Base-by-base conservation (phyloP, 1,140 invertebrate species). In the Brachionus manjavacas region DNA sequence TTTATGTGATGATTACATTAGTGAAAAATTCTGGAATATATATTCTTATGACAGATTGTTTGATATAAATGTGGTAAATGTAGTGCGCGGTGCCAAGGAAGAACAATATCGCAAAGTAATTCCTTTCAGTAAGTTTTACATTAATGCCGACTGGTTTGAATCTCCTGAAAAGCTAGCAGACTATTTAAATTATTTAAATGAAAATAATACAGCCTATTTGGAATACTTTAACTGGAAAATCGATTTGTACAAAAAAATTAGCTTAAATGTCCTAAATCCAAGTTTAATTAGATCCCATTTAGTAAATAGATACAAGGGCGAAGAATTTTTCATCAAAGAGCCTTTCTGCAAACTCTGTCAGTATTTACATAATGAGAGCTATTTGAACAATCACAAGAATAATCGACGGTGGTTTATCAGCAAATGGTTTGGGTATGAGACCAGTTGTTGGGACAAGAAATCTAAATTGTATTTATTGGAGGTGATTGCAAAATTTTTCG, bases 41-140 rank as follows among this genome's bases (percentile, higher is more conserved):
- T 78, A 78, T 31, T 41, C n/a, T 3, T 55, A 28, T 55, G 28
- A 78, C 1, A 76, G 78, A 23, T 14, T 78, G 11, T 78, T 78
- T 55, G 49, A 78, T 14, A 23, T 81, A 3, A 39, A 81, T 41
- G 3, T 52, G 12, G 49, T 98, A 66, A 95, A 95, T 0, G 95
- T 97, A 70, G 96, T 97, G 16, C 97, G 98, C 95, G 97, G 97
- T 1, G 96, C 88, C 0, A 86, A 94, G 43, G 93, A 93, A 0
- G 93, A 94, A 39, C 96, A 98, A 87, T 99, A 99, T 89, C 93
- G 92, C 76, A 92, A 93, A 41, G 93, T 92, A 83, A 94, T 96
- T 1, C 96, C 97, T 0, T 39, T 23, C 14, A 92, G 85, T 3
- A 85, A 89, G 60, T 88, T 89, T 7, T 90, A 86, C 80, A 88